Percentiles rank a stretch among this genome's conserved stretches.
These are phyloP conservation scores for Drosophila orena DNA, from an alignment of 1,140 invertebrate species.

Conservation along the genomic window DNA sequence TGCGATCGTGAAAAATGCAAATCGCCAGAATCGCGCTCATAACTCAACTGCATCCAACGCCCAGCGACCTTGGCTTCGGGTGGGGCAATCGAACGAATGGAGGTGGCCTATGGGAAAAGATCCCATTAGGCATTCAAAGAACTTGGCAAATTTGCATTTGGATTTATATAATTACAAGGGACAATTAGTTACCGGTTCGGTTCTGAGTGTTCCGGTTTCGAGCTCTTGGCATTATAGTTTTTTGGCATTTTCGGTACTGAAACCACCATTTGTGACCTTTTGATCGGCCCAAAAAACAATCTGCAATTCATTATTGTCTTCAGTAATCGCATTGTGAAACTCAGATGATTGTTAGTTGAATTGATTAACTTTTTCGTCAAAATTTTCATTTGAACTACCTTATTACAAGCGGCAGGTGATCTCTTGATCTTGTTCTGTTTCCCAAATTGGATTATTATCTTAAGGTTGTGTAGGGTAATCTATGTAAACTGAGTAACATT, in stretches of 20 bases:
- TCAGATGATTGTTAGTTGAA: slow-evolving; percentile 9
- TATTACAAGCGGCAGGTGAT: slow-evolving; percentile 4
- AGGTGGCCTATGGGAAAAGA: not conserved
- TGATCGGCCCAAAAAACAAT: not conserved
- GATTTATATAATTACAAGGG: slow-evolving; percentile 16
- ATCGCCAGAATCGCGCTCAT: slow-evolving; percentile 41
- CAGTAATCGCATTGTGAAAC: slow-evolving; percentile 10
- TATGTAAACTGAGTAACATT: no score
- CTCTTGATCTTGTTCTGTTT: not conserved
- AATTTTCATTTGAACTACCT: not conserved
- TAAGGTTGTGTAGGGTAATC: no score
- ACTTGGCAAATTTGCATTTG: slow-evolving; percentile 26
- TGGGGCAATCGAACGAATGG: slow-evolving; percentile 6
- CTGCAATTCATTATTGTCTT: slow-evolving; percentile 1
- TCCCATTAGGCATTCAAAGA: slow-evolving; percentile 10
- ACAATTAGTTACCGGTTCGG: slow-evolving; percentile 38
- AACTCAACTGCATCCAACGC: slow-evolving; percentile 3
- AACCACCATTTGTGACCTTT: slow-evolving; percentile 18
- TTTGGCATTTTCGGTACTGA: slow-evolving; percentile 5
- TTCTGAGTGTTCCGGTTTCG: slow-evolving; percentile 25
- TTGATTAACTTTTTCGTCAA: not conserved
- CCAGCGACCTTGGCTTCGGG: slow-evolving; percentile 54
- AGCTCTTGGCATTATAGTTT: not conserved
- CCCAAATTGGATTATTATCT: slow-evolving; percentile 8
- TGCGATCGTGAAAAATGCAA: slow-evolving; percentile 52